A percentile compares a stretch with the other conserved stretches of the same genome.
Conservation (phyloP, 2,797 vertebrate genomes). For the Molossus molossus region DNA sequence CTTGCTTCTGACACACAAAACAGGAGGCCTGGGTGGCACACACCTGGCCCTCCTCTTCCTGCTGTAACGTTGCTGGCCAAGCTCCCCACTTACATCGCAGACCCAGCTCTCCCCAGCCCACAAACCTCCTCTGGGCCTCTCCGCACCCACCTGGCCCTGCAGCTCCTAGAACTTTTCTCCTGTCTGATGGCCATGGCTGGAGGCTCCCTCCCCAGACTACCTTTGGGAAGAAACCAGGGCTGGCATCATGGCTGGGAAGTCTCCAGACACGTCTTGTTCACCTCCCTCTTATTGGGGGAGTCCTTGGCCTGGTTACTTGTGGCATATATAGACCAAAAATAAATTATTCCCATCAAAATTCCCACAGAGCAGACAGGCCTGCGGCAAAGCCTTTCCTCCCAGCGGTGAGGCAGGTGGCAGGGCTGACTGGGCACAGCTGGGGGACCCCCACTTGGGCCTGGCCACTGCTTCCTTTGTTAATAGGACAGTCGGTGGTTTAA, state of each 20-base stretch:
- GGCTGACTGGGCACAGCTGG: neutral
- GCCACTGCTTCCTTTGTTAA: slow-evolving; percentile 73
- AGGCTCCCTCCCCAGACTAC: neutral
- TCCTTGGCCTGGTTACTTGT: slow-evolving; percentile 32
- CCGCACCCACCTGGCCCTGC: neutral
- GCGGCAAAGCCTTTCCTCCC: neutral
- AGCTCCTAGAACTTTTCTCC: neutral
- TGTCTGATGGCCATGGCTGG: neutral
- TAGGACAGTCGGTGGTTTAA: slow-evolving; percentile 74
- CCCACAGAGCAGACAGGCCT: neutral
- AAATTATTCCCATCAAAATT: neutral
- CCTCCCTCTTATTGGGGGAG: neutral
- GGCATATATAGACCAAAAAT: neutral
- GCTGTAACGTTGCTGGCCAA: neutral
- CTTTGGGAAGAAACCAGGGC: neutral
- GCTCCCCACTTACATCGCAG: neutral
- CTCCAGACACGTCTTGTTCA: accelerated
- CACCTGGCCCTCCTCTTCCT: neutral
- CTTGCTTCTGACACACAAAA: slow-evolving; percentile 17
- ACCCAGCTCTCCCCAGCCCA: neutral
- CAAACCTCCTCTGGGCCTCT: neutral
- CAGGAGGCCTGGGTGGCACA: neutral
- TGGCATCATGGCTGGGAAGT: neutral
- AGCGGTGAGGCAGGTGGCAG: neutral
- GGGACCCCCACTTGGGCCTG: neutral